Base-by-base conservation (phyloP, 2,113 vertebrate species). In the Dipodomys ordii region DNA sequence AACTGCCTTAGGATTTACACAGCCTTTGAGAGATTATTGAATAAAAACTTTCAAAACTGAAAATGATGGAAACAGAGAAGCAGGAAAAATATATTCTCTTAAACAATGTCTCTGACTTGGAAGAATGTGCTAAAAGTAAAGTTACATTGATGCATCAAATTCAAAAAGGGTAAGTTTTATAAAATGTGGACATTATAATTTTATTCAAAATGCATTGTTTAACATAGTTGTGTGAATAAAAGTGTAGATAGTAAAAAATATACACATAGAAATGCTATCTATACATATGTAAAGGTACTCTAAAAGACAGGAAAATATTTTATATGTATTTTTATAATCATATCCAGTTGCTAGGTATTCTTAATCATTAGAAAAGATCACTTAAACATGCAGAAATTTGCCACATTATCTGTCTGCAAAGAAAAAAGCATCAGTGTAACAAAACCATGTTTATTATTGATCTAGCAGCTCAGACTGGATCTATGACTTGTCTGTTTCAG, bases 381-480 rank as follows among this genome's bases (percentile, higher is more conserved):
- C 11, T 27, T 91, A 85, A 91, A 92, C 83, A 78, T 10, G 73
- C 0, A 78, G 84, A 89, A 96, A 96, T 82, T 83, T 95, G 95
- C 90, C 0, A 8, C 83, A 64, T 32, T 78, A 44, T 77, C 67
- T 90, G 16, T 94, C 76, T 92, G 93, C 93, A 83, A 87, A n/a
- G 60, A 94, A 79, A 88, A 92, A 78, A 76, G 15, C 62, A 95
- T 96, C 89, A 84, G 87, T 97, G 90, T 32, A 94, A 90, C 83
- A 69, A 94, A 95, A 62, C 64, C 83, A 49, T 28, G 46, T 87
- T 97, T 96, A 13, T 77, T 95, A 96, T 95, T 35, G 93, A 96
- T 92, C 57, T 88, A 67, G 10, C 64, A 89, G 57, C 67, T 93
- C 88, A 71, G 72, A 88, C 92, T 88, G 78, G 28, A 30, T 69